phyloP scores from a whole-genome alignment of 64 coral and sea anemone genomes.

The Trachythela sp. region DNA sequence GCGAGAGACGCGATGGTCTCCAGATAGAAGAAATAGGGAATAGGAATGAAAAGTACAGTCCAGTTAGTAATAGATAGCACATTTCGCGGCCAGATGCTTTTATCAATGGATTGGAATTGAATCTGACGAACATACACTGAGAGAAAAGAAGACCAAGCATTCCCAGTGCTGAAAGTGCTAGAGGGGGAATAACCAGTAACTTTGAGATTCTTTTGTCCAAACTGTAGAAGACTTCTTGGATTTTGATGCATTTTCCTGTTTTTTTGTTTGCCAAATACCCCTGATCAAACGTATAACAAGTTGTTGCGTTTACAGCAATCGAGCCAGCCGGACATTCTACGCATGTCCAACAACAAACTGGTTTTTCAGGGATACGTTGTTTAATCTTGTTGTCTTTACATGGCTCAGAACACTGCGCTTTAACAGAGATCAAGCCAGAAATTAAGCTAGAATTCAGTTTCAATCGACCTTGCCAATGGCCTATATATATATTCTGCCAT shows the following conservation, averaged over 20 bases:
- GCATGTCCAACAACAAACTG: background rate
- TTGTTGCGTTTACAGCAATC: background rate
- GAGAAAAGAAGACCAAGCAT: slow-evolving; percentile 60
- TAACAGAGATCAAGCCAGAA: background rate
- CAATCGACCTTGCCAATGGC: too few relatives aligned
- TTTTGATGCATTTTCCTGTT: background rate
- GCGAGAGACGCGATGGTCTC: slow-evolving; percentile 52
- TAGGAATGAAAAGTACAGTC: slow-evolving; percentile 66
- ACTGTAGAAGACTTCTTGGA: background rate
- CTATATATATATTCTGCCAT: too few relatives aligned
- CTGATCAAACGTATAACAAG: background rate
- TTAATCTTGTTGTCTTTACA: background rate
- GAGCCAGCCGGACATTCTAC: background rate
- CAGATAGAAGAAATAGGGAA: slow-evolving; percentile 61
- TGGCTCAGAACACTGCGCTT: background rate
- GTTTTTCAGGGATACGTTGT: background rate
- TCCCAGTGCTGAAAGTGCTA: slow-evolving; percentile 52
- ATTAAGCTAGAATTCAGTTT: background rate
- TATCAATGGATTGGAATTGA: slow-evolving; percentile 68
- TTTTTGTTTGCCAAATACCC: background rate
- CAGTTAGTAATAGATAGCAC: slow-evolving; percentile 66
- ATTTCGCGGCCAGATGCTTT: slow-evolving; percentile 87
- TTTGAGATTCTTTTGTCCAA: background rate
- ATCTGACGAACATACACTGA: slow-evolving; percentile 55
- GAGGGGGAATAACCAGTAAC: slow-evolving; percentile 27